Evolutionary conservation across 2,797 vertebrate species (phyloP).

Genomic region (Margarornis squamiger): DNA sequence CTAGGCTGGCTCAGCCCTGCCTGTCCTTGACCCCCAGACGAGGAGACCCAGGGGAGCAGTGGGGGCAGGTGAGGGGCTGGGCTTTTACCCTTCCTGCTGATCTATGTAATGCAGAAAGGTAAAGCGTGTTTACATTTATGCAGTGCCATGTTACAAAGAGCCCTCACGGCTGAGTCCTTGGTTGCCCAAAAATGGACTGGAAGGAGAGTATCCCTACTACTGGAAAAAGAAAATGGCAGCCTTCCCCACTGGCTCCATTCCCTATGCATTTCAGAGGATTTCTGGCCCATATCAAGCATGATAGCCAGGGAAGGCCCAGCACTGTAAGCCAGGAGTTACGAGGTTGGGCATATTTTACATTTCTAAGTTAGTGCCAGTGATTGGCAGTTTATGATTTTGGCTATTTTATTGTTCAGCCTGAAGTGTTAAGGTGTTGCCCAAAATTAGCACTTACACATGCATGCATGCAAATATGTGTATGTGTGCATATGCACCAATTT

Average conservation of each 20-base stretch:
- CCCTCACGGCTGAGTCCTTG: background rate
- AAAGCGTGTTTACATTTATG: background rate
- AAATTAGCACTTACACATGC: background rate
- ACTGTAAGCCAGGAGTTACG: background rate
- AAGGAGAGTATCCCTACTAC: background rate
- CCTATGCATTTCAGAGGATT: background rate
- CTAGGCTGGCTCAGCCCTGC: background rate
- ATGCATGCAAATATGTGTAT: background rate
- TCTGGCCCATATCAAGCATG: background rate
- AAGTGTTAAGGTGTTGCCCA: background rate
- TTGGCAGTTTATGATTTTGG: background rate
- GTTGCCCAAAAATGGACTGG: background rate
- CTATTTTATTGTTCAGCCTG: background rate
- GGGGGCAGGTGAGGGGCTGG: background rate
- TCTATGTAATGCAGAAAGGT: background rate
- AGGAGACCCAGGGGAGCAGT: background rate
- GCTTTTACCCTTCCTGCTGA: background rate
- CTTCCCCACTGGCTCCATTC: background rate
- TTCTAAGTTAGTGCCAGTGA: background rate
- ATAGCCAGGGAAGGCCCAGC: background rate
- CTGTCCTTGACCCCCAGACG: rapidly evolving
- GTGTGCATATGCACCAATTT: background rate
- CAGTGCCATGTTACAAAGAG: background rate
- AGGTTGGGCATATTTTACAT: background rate
- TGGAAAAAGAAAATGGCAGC: background rate